These are phyloP conservation scores for Eupithecia pulchellata DNA, from an alignment of 2,888 invertebrate species.

Conservation along the genomic window DNA sequence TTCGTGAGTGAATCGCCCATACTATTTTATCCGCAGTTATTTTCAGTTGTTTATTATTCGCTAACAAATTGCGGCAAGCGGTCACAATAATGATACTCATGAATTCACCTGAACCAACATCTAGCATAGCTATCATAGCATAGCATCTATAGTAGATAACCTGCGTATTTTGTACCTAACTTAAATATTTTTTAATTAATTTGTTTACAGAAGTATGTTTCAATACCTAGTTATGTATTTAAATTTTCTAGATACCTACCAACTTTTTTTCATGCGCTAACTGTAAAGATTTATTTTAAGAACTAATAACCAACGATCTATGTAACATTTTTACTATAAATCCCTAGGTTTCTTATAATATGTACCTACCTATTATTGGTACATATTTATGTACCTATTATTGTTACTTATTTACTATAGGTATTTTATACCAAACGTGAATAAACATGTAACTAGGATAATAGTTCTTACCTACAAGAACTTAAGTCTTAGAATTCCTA, in stretches of 20 bases:
- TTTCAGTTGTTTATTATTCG: no score
- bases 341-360: neutral
- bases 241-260: neutral
- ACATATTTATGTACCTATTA: neutral
- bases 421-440: conserved; percentile 2
- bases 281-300: neutral
- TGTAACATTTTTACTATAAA: neutral
- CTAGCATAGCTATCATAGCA: no score
- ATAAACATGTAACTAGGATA: neutral
- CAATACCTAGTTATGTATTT: neutral
- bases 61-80: no score
- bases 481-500: conserved; percentile 54
- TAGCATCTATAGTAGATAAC: no score
- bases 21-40: neutral
- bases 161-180: no score
- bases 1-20: neutral
- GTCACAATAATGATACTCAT: no score
- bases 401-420: neutral
- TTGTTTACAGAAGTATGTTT: no score
- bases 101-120: no score
- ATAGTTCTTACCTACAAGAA: conserved; percentile 6
- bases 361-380: neutral
- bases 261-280: neutral
- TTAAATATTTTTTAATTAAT: neutral
- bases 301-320: neutral